Percentiles rank a stretch among this genome's conserved stretches.
phyloP scores from a whole-genome alignment of 1,140 invertebrate species.

The Aplysia californica region DNA sequence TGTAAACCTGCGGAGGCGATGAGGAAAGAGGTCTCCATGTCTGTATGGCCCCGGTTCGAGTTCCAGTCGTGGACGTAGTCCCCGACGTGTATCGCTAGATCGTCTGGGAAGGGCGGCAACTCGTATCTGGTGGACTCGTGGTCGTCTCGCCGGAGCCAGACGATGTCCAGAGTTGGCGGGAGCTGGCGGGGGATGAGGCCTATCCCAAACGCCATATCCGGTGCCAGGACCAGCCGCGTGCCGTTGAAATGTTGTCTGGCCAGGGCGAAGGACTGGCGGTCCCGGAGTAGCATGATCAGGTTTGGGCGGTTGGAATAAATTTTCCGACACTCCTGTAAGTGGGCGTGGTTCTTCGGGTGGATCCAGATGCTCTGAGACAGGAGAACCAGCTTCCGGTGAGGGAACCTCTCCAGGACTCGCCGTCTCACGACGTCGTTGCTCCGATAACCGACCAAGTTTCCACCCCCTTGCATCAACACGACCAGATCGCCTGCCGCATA shows the following conservation, averaged over 20 bases:
- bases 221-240: conserved; percentile 16
- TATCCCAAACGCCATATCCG: conserved; percentile 30
- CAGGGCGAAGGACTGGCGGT: conserved; percentile 18
- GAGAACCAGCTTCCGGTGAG: conserved; percentile 14
- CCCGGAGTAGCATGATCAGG: conserved; percentile 33
- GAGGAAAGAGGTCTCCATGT: neutral
- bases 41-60: neutral
- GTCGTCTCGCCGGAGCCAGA: conserved; percentile 29
- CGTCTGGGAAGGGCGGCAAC: neutral
- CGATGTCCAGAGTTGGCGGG: conserved; percentile 21
- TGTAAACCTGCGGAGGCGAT: conserved; percentile 9
- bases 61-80: too few relatives aligned
- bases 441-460: conserved; percentile 34
- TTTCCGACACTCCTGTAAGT: conserved; percentile 6
- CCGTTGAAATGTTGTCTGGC: conserved; percentile 15
- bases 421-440: neutral
- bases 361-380: conserved; percentile 34
- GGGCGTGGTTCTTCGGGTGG: neutral
- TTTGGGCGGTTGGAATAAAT: conserved; percentile 22
- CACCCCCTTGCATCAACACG: conserved; percentile 35
- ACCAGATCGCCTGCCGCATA: conserved; percentile 28
- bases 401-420: conserved; percentile 22
- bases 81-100: too few relatives aligned
- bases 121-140: conserved; percentile 8
- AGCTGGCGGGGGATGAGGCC: neutral